Base-by-base conservation (phyloP, 2,888 invertebrate species). In the Aproaerema taeniolella region DNA sequence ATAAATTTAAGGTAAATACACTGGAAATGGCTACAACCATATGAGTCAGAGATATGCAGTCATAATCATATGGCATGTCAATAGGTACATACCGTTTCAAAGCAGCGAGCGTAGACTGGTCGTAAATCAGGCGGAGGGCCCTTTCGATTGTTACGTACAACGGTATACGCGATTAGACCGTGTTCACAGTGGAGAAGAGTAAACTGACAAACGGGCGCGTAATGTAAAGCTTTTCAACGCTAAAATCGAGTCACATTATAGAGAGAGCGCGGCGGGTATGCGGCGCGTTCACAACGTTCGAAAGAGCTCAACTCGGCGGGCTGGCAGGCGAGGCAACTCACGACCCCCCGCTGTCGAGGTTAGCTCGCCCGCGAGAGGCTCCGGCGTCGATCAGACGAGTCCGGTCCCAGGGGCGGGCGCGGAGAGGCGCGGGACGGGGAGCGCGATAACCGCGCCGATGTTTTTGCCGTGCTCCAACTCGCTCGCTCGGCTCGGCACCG, bases 281-380 rank as follows among this genome's bases (percentile, higher is more conserved):
- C 61, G 64, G 54, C 67, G 73, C 72, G 73, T 66, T 72, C 67
- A 65, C 61, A 67, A 52, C 63, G 67, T 68, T 64, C 63, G 59
- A 71, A 71, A 71, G 68, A 66, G 70, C 69, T 67, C 64, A 62
- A 55, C 36, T 24, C 65, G 65, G 64, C 37, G 20, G 65, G 70
- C n/a, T n/a, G n/a, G n/a, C n/a, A n/a, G n/a, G n/a, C n/a, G n/a
- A n/a, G n/a, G n/a, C 74, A 61, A 76, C 65, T 72, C 70, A 62
- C 79, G 80, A 82, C 85, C 82, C 85, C 81, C 82, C 78, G 78
- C 71, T 67, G 81, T 64, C 79, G 83, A 82, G 82, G 81, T 79
- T 79, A 76, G 76, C 67, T 72, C 70, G 75, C 69, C 68, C 66
- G 75, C 76, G 73, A 73, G 76, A 76, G 78, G 80, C 78, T 77